Evolutionary conservation across 37 sponge, comb jelly and placozoan genomes (phyloP).

Genomic region (Aphrocallistes beatrix): DNA sequence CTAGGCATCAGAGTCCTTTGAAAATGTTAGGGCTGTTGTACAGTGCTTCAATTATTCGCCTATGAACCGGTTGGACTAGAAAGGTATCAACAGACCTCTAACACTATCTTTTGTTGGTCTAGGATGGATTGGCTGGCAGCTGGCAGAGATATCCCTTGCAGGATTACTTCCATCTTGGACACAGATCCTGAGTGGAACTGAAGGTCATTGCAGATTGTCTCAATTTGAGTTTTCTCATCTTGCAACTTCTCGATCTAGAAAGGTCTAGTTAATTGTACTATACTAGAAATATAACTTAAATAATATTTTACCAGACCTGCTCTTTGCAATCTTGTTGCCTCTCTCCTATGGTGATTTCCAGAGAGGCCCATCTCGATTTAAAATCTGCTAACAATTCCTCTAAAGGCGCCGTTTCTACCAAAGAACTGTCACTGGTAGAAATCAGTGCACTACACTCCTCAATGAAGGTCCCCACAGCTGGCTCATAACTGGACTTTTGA

Average conservation of each 20-base stretch:
- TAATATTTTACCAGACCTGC: neutral
- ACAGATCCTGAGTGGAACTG: neutral
- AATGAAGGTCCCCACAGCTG: neutral
- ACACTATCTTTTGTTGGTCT: neutral
- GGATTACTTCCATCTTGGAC: neutral
- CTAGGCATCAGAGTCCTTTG: no score
- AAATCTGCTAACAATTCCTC: neutral
- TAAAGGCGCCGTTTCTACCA: neutral
- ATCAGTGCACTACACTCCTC: neutral
- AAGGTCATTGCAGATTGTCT: neutral
- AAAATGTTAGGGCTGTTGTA: no score
- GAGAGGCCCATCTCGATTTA: neutral
- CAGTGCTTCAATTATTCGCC: no score
- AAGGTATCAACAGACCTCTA: neutral
- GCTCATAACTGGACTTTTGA: neutral
- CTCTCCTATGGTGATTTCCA: neutral
- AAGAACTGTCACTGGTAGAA: neutral
- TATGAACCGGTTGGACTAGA: no score
- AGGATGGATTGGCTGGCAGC: slow-evolving; percentile 16
- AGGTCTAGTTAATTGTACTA: neutral
- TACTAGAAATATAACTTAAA: neutral
- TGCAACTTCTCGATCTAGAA: neutral
- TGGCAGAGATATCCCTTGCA: neutral
- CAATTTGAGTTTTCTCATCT: neutral
- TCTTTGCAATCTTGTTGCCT: neutral